Conservation (phyloP, 1,140 invertebrate genomes). For the Gonatopus flavifemur region DNA sequence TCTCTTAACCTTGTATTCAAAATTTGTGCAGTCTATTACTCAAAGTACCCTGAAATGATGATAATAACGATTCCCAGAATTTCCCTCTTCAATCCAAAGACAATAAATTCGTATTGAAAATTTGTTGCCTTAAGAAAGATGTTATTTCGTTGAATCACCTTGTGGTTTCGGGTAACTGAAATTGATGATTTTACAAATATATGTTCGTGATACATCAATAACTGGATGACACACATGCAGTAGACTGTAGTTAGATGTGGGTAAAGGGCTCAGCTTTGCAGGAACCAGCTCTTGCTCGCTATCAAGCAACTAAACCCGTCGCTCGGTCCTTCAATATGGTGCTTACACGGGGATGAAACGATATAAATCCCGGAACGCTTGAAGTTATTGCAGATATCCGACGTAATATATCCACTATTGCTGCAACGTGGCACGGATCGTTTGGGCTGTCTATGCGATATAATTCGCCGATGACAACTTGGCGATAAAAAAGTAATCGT, state of each 20-base stretch:
- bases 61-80: too few species aligned
- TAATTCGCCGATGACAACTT: constrained; percentile 33
- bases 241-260: background rate
- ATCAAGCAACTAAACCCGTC: background rate
- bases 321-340: too few species aligned
- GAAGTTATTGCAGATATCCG: constrained; percentile 33
- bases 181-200: background rate
- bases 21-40: too few species aligned
- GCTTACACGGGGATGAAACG: constrained; percentile 23
- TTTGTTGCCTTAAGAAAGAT: too few species aligned
- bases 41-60: too few species aligned
- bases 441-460: constrained; percentile 26
- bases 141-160: too few species aligned
- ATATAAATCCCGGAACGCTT: constrained; percentile 36
- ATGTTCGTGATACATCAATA: background rate
- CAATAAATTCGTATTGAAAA: too few species aligned
- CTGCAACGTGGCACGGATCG: constrained; percentile 4
- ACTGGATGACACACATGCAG: background rate
- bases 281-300: background rate
- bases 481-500: constrained; percentile 33
- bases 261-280: constrained; percentile 22
- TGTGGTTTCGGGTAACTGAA: background rate
- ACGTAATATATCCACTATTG: constrained; percentile 27
- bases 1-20: too few species aligned
- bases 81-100: too few species aligned